Conservation (phyloP, 2,888 invertebrate species). For the Macrosoma leucophasiata region DNA sequence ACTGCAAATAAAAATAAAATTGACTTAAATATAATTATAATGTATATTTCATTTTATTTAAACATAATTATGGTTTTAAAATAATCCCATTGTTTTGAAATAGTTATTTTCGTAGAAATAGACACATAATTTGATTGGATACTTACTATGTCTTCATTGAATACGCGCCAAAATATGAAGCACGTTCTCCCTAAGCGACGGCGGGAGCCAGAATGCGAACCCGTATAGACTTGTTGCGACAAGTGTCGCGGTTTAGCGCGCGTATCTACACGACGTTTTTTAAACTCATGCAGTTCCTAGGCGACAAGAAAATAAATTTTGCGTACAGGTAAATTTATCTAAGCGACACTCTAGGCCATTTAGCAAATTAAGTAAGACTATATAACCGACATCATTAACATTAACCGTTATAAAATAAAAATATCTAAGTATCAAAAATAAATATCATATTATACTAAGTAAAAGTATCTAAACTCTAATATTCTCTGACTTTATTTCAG, state of each 20-base stretch:
- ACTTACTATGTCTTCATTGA: constrained; percentile 1
- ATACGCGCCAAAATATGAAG: constrained; percentile 1
- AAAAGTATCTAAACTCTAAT: no score
- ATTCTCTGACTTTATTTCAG: no score
- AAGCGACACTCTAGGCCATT: no score
- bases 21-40: background rate
- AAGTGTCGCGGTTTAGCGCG: background rate
- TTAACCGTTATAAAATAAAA: no score
- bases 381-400: no score
- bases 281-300: background rate
- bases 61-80: background rate
- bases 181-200: background rate
- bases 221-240: background rate
- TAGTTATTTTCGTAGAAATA: background rate
- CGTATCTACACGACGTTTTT: background rate
- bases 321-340: no score
- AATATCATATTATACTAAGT: no score
- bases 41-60: background rate
- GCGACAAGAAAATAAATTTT: constrained; percentile 1
- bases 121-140: background rate
- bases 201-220: background rate
- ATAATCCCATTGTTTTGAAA: background rate
- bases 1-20: constrained; percentile 1
- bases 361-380: no score
- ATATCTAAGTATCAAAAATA: no score